These are phyloP conservation scores for Ophion ellenae DNA, from an alignment of 2,888 invertebrate species.

Conservation along the genomic window DNA sequence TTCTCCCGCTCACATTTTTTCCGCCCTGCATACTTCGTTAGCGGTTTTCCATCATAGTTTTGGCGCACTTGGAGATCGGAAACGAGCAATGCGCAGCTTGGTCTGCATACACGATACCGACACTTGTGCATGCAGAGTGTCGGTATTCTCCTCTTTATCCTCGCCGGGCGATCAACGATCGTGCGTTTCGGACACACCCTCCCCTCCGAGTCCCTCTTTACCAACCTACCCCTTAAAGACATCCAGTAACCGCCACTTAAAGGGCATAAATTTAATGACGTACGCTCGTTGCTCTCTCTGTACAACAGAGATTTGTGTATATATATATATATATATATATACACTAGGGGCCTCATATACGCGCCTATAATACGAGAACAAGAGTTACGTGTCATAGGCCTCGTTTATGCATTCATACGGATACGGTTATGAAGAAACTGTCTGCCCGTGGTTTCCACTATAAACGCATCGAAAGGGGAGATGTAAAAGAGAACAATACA, in stretches of 20 bases:
- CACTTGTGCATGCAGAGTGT: background rate
- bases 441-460: slow-evolving; percentile 22
- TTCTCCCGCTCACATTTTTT: no score
- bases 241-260: slow-evolving; percentile 69
- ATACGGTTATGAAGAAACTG: slow-evolving; percentile 9
- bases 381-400: slow-evolving; percentile 49
- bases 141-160: slow-evolving; percentile 5
- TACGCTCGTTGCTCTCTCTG: slow-evolving; percentile 52
- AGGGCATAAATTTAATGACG: slow-evolving; percentile 69
- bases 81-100: background rate
- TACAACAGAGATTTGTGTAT: slow-evolving; percentile 2
- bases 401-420: slow-evolving; percentile 32
- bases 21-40: no score
- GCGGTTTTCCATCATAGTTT: no score
- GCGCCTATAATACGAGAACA: slow-evolving; percentile 15
- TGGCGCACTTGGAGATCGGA: no score
- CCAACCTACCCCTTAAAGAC: slow-evolving; percentile 49
- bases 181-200: slow-evolving; percentile 39
- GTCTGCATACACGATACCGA: background rate
- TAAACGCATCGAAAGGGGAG: slow-evolving; percentile 34
- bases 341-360: background rate
- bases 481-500: slow-evolving; percentile 3
- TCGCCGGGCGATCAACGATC: slow-evolving; percentile 13
- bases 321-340: background rate
- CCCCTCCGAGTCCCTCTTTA: background rate